phyloP scores from a whole-genome alignment of 92 coral and sea anemone genomes.

The Parazoanthus atlanticus region DNA sequence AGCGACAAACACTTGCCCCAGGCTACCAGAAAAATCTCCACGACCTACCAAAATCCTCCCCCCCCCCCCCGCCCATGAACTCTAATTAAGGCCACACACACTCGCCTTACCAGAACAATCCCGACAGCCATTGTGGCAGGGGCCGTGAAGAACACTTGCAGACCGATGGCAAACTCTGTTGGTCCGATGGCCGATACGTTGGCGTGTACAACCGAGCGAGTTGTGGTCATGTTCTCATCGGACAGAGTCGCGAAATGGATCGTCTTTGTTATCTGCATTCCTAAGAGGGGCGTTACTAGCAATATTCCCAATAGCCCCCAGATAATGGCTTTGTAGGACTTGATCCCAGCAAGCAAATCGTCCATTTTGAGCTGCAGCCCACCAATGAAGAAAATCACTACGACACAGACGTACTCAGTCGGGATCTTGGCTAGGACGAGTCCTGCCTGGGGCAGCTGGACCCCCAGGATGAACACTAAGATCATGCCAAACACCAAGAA shows the following conservation, averaged over 20 bases:
- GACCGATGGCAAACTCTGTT: conserved; percentile 89
- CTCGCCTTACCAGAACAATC: conserved; percentile 75
- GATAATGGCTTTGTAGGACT: conserved; percentile 72
- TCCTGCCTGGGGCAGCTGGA: conserved; percentile 65
- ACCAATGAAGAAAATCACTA: conserved; percentile 54
- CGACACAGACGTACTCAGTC: conserved; percentile 54
- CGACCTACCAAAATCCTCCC: no score
- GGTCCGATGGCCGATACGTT: conserved; percentile 95
- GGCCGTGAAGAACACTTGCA: conserved; percentile 80
- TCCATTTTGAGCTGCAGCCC: conserved; percentile 84
- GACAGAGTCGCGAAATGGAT: conserved; percentile 87
- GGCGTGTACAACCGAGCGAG: conserved; percentile 79
- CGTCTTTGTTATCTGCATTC: conserved; percentile 86
- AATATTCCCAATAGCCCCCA: conserved; percentile 82
- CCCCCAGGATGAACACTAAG: conserved; percentile 57
- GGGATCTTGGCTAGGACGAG: conserved; percentile 47
- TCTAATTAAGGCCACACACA: background rate
- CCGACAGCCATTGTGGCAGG: conserved; percentile 90
- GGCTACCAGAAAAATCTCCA: no score
- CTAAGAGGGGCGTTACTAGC: conserved; percentile 73
- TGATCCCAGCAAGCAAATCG: conserved; percentile 61
- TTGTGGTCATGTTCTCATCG: conserved; percentile 67
- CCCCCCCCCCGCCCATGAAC: no score
- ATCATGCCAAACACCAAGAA: conserved; percentile 69
- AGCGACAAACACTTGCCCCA: no score